Evolutionary conservation across 2,888 invertebrate genomes (phyloP), one percentile per base, ranked within the genome.

Genomic region (Trachelus iudaicus): DNA sequence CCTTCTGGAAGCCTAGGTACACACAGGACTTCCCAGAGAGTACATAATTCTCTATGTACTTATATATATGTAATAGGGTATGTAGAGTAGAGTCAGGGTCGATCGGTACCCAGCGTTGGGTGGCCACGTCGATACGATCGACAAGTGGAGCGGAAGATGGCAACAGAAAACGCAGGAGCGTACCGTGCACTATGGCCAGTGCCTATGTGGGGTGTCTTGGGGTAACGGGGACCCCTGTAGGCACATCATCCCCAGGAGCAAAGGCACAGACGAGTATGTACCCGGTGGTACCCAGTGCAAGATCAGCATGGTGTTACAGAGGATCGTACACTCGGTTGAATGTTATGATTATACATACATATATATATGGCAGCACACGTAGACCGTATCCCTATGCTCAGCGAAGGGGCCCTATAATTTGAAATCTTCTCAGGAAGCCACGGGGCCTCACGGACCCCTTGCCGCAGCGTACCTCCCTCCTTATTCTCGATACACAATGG

Each of bases 381-480:
- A 40, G 15, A 40, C 56, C 23, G 23, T 23, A 56, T 56, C 40
- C 23, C 15, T 56, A 9, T 9, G 31, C 71, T 13, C 15, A 33
- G 71, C 2, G 12, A 13, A 33, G 71, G 76, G 78, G 34, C 84
- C 78, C 83, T 86, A 86, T 90, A 90, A 90, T 90, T 90, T 87
- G 86, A 89, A 89, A 89, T 90, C 90, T 90, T 90, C 90, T 88
- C 90, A 90, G 85, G 88, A 83, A 85, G 83, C 80, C 76, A 34
- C 15, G 68, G 69, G 73, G 68, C n/a, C 31, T 75, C 73, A 73
- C 74, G 69, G 77, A 77, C 81, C 78, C 85, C 83, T 84, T 82
- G 90, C 91, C 91, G 88, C 90, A 90, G 86, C 87, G 84, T 23
- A 56, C 89, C 91, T 90, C 90, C 90, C 89, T 86, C 83, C 85